These are phyloP conservation scores for Aquatica leii DNA, from an alignment of 2,888 invertebrate genomes.

Conservation along the genomic window DNA sequence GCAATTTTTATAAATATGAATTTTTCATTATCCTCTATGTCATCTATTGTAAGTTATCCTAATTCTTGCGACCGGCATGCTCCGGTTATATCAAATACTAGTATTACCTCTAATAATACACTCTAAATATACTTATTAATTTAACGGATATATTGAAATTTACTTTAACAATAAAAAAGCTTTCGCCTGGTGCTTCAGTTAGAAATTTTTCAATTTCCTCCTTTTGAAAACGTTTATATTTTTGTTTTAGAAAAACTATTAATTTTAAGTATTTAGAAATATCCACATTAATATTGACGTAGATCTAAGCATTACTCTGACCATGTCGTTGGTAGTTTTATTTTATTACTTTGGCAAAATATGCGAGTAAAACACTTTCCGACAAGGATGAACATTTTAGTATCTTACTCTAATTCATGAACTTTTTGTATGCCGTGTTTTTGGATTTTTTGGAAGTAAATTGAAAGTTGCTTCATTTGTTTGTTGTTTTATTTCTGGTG, in stretches of 20 bases:
- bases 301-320: neutral
- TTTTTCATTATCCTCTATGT: neutral
- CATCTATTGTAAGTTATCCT: neutral
- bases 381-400: no score
- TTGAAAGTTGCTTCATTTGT: no score
- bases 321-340: no score
- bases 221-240: slow-evolving; percentile 9
- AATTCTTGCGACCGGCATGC: neutral
- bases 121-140: neutral
- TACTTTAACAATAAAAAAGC: slow-evolving; percentile 8
- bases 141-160: neutral
- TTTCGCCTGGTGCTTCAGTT: neutral
- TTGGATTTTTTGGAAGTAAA: no score
- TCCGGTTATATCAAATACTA: neutral
- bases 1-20: neutral
- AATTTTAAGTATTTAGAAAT: slow-evolving; percentile 9
- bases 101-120: neutral
- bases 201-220: slow-evolving; percentile 6
- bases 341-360: no score
- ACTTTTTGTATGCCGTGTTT: no score
- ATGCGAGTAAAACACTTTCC: no score
- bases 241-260: slow-evolving; percentile 7
- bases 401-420: no score
- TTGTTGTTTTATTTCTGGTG: no score
- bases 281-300: neutral